phyloP scores from a whole-genome alignment of 2,113 vertebrate genomes.

The Sisor rabdophorus region DNA sequence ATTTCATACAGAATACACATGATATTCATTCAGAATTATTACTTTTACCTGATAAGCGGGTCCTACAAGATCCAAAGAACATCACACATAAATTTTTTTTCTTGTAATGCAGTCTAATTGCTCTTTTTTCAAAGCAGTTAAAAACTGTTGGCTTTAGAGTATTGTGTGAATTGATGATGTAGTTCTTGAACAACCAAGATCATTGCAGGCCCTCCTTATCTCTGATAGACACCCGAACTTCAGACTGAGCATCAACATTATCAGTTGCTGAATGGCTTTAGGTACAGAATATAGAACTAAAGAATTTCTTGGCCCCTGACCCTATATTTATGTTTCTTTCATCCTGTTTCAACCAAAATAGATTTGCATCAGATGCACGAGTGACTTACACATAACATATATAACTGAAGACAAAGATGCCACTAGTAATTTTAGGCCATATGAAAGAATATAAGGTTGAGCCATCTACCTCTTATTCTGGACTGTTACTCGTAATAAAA shows the following conservation, averaged over 20 bases:
- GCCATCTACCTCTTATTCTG: no score
- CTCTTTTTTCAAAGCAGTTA: background rate
- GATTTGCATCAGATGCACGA: conserved; percentile 16
- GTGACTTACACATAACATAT: conserved; percentile 29
- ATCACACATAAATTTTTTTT: background rate
- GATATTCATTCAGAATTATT: background rate
- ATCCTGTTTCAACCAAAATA: conserved; percentile 45
- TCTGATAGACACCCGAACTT: conserved; percentile 3
- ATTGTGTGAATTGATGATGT: conserved; percentile 1
- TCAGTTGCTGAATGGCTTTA: conserved; percentile 13
- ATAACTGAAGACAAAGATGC: no score
- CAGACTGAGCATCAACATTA: conserved; percentile 13
- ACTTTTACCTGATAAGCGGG: background rate
- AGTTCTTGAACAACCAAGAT: conserved; percentile 4
- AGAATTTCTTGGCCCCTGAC: conserved; percentile 26
- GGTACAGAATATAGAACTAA: background rate
- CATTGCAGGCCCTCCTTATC: conserved; percentile 26
- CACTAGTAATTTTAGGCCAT: no score
- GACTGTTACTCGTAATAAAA: no score
- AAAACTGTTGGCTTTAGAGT: background rate
- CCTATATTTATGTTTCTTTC: conserved; percentile 32
- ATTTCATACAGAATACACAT: no score
- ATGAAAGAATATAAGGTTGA: no score
- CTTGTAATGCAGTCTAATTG: background rate
- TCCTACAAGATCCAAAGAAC: background rate